A percentile compares a stretch with the other conserved stretches of the same genome.
Evolutionary conservation across 2,888 invertebrate genomes (phyloP).

Genomic region (Protonemura montana): DNA sequence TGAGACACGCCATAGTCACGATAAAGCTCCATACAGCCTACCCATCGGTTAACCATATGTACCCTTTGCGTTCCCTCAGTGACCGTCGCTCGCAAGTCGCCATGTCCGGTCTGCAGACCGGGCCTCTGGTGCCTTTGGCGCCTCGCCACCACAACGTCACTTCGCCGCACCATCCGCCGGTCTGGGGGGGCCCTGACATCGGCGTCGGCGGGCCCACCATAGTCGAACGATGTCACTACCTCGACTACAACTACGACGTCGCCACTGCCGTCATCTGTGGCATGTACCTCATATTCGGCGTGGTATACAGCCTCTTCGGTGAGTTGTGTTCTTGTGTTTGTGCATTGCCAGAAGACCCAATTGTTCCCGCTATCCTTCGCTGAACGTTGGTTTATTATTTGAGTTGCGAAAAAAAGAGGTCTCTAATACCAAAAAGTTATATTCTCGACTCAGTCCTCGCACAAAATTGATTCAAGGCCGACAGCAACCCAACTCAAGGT

Average conservation of each 20-base stretch:
- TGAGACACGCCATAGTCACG: too few relatives aligned
- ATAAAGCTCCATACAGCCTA: too few relatives aligned
- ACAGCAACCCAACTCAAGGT: too few relatives aligned
- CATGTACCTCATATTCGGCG: conserved; percentile 80
- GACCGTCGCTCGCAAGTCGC: background rate
- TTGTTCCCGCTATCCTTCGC: too few relatives aligned
- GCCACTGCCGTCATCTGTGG: conserved; percentile 71
- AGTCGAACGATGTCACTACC: conserved; percentile 48
- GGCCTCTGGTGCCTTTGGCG: conserved; percentile 63
- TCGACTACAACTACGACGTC: conserved; percentile 72
- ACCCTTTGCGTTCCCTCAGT: background rate
- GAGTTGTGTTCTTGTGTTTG: too few relatives aligned
- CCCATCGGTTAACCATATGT: too few relatives aligned
- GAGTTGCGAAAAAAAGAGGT: too few relatives aligned
- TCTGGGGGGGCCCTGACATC: conserved; percentile 54
- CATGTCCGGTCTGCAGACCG: conserved; percentile 63
- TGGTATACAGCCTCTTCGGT: conserved; percentile 86
- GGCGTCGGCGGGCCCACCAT: conserved; percentile 43
- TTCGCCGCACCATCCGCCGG: conserved; percentile 51
- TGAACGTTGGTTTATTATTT: too few relatives aligned
- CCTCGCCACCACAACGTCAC: conserved; percentile 61
- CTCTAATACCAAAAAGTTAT: too few relatives aligned
- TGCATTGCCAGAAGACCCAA: too few relatives aligned
- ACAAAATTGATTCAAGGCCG: too few relatives aligned
- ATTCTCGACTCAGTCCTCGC: too few relatives aligned